Evolutionary conservation across 53 echinoderm and acorn worm species (phyloP).

Genomic region (Henricia sp.): DNA sequence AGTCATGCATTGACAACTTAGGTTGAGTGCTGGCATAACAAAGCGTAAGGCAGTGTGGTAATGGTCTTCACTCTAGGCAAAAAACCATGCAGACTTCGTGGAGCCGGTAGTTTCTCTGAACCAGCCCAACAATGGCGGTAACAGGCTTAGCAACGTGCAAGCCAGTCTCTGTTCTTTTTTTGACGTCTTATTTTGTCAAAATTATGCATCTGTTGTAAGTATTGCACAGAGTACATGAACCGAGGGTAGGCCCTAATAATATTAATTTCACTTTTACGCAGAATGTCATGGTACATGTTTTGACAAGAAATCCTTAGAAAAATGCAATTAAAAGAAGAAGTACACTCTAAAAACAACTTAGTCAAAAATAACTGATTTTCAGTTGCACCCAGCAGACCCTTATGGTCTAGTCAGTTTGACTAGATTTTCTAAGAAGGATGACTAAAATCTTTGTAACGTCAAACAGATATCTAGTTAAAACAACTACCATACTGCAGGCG

Average conservation of each 20-base stretch:
- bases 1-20: slow-evolving; percentile 38
- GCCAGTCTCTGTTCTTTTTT: slow-evolving; percentile 38
- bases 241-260: neutral
- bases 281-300: neutral
- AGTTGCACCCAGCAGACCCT: neutral
- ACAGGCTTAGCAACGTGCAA: slow-evolving; percentile 26
- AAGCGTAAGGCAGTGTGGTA: slow-evolving; percentile 51
- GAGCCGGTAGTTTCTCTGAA: slow-evolving; percentile 51
- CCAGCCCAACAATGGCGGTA: slow-evolving; percentile 46
- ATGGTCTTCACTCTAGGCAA: slow-evolving; percentile 65
- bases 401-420: neutral
- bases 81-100: slow-evolving; percentile 28
- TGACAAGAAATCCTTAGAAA: neutral
- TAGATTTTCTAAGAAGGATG: no score
- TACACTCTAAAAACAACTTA: neutral
- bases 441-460: no score
- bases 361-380: neutral
- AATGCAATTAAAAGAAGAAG: neutral
- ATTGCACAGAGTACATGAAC: slow-evolving; percentile 5
- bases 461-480: no score
- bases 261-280: neutral
- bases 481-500: neutral
- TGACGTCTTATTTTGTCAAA: slow-evolving; percentile 42
- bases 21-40: slow-evolving; percentile 56
- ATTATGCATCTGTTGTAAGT: slow-evolving; percentile 7